These are phyloP conservation scores for Lepidotrigona ventralis DNA, from an alignment of 1,140 invertebrate genomes.

Conservation along the genomic window DNA sequence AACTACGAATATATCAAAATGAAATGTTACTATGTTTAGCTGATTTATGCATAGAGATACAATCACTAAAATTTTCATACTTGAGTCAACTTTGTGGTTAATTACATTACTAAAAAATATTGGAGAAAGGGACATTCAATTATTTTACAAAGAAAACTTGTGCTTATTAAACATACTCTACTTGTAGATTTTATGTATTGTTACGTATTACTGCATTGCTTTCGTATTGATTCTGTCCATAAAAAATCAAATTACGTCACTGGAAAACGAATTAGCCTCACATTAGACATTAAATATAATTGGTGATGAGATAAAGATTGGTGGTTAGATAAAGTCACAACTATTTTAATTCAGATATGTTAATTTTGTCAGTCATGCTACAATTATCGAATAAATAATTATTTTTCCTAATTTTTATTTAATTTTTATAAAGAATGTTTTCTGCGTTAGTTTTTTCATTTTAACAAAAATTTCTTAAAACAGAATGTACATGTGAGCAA, in stretches of 20 bases:
- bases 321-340: not conserved
- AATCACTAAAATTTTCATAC: not conserved
- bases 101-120: not conserved
- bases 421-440: not conserved
- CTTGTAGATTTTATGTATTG: not conserved
- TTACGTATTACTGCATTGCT: not conserved
- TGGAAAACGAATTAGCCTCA: not conserved
- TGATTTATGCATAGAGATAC: not conserved
- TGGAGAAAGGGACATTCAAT: not conserved
- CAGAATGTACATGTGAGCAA: not conserved
- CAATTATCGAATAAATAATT: slow-evolving; percentile 18
- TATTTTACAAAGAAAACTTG: not conserved
- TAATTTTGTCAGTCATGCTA: not conserved
- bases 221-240: not conserved
- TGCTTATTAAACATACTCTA: not conserved
- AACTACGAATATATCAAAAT: not conserved
- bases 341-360: slow-evolving; percentile 5
- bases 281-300: not conserved
- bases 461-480: not conserved
- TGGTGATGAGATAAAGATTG: no score
- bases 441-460: not conserved
- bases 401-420: not conserved
- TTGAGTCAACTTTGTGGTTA: not conserved
- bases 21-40: not conserved
- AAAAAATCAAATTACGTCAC: not conserved